phyloP scores from a whole-genome alignment of 2,888 invertebrate genomes.

The Pheosia gnoma region DNA sequence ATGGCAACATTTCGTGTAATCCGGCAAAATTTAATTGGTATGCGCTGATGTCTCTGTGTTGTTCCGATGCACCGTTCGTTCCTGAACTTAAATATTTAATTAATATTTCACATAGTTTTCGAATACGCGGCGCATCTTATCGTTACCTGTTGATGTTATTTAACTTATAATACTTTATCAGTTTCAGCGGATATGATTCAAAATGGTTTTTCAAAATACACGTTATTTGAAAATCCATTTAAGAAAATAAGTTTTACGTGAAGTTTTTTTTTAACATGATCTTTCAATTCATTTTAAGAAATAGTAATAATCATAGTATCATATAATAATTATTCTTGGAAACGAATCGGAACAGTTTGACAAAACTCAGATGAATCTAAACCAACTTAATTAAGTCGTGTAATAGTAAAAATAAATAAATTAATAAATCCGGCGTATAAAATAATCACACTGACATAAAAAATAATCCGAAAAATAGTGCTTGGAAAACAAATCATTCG shows the following conservation, averaged over 20 bases:
- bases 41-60: slow-evolving; percentile 21
- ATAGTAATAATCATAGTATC: neutral
- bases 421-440: slow-evolving; percentile 24
- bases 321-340: neutral
- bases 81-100: neutral
- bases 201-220: too few species aligned
- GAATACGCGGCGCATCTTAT: too few species aligned
- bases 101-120: neutral
- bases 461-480: slow-evolving; percentile 10
- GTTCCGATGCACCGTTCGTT: slow-evolving; percentile 33
- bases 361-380: slow-evolving; percentile 2
- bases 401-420: slow-evolving; percentile 42
- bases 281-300: neutral
- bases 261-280: too few species aligned
- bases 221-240: too few species aligned
- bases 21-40: slow-evolving; percentile 32
- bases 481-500: neutral
- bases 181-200: too few species aligned
- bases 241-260: too few species aligned
- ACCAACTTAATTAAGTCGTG: slow-evolving; percentile 39
- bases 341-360: slow-evolving; percentile 26
- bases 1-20: slow-evolving; percentile 65
- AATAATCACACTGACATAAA: slow-evolving; percentile 9
- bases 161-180: too few species aligned
- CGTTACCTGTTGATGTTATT: too few species aligned